Evolutionary conservation across 2,797 vertebrate species (phyloP).

Genomic region (Octomys mimax): DNA sequence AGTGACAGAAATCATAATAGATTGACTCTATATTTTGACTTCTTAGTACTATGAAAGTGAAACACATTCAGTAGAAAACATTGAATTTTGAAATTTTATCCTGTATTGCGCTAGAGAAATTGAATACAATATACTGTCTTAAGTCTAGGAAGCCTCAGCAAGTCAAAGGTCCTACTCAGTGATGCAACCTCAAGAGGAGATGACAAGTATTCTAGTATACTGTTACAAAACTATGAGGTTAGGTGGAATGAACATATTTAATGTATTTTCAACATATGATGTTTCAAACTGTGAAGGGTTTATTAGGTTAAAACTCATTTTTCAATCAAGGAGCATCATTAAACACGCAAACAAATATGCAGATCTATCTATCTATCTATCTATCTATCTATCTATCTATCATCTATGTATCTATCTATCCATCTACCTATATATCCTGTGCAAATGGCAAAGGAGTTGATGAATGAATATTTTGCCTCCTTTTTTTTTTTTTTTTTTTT

Average conservation of each 20-base stretch:
- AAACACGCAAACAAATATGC: background rate
- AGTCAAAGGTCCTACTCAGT: background rate
- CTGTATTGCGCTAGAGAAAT: background rate
- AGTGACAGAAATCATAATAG: background rate
- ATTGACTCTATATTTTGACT: background rate
- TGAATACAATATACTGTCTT: background rate
- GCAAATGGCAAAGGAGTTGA: background rate
- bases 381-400: no score
- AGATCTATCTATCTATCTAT: background rate
- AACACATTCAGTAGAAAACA: background rate
- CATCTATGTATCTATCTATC: no score
- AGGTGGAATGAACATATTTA: background rate
- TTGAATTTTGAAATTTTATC: background rate
- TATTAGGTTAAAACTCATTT: background rate
- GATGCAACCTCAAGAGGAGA: background rate
- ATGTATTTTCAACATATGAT: background rate
- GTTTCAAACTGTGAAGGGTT: background rate
- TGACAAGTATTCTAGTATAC: no score
- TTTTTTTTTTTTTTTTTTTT: no score
- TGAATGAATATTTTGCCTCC: background rate
- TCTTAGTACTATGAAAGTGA: background rate
- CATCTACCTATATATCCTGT: background rate
- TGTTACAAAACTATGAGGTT: background rate
- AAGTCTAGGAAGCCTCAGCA: background rate
- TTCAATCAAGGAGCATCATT: background rate